Evolutionary conservation across 1,140 invertebrate species (phyloP), one percentile per base, ranked within the genome.

Genomic region (Zaprionus kolodkinae): DNA sequence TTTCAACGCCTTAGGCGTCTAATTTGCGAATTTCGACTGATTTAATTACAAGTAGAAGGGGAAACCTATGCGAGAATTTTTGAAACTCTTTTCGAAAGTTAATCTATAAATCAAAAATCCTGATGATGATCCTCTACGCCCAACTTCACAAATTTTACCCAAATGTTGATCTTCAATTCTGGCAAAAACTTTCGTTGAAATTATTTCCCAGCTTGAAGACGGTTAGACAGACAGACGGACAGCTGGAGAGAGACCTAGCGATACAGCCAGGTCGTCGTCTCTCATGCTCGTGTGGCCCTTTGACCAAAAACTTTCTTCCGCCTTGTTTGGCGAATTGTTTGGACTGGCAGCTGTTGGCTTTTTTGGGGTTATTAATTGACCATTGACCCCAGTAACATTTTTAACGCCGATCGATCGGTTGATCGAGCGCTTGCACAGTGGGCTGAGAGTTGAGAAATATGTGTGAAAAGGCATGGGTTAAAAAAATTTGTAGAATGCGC

Each of bases 281-380:
- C 40, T 17, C 36, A 50, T 35, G 30, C 35, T 45, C 27, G 54
- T 21, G 55, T 66, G 11, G 66, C 72, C 68, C 61, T 71, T 75
- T 75, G 72, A 62, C 59, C 36, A 59, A 27, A 73, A 72, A 76
- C 73, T 76, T 76, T 76, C 73, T 72, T 76, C 56, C 67, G 54
- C 27, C 60, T 59, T 61, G 62, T 74, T 64, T 75, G 59, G 59
- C 50, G 45, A 61, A 35, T 17, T 17, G 17, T 68, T 52, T 35
- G 40, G 25, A 55, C 6, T 12, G 21, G 21, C 21, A 27, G 36
- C 48, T 21, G 38, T 63, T 17, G 35, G 13, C 21, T 63, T 69
- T 15, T 36, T 45, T 10, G 69, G 62, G 70, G 70, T 62, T 72
- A 76, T 76, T 76, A 72, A 61, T 76, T 75, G 72, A 75, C 67